Evolutionary conservation across 2,113 vertebrate genomes (phyloP), one percentile per base, ranked within the genome.

Genomic region (Diadophis punctatus): DNA sequence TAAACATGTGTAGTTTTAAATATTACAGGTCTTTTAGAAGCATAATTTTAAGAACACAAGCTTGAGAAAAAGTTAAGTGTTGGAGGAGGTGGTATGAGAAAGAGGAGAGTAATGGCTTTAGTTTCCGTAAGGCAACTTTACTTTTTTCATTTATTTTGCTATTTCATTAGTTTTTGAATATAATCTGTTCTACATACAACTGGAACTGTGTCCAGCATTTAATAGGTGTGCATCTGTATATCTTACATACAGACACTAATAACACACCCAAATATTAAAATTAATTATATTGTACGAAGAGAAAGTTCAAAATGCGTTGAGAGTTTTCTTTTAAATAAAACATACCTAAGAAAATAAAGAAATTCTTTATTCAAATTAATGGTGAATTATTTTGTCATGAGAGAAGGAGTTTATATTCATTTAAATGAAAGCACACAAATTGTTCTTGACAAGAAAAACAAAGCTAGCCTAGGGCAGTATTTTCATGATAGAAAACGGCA

Each of bases 381-480:
- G 91, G 96, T 96, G 97, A 97, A 97, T 97, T 98, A 96, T 97
- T 98, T 97, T 97, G 97, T 97, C 97, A 97, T 95, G 98, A 98
- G 97, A 97, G 97, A 97, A 97, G 94, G 96, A 96, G 97, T 97
- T 98, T 97, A 97, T 97, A 97, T 97, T 97, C 97, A 98, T 98
- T 98, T 98, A 97, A 97, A 96, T 97, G 97, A 97, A 97, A 97
- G 96, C 97, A 97, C 96, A 98, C 97, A 98, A 98, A 98, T 98
- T 98, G 97, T 97, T 97, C 97, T 95, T 97, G 97, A 98, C 97
- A 97, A 98, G 97, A 97, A 98, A 98, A 98, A 98, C 97, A 98
- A 97, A 98, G 97, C 93, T 97, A 96, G 97, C 98, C 98, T 95
- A 95, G 97, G 97, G 98, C 97, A 94, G 95, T 98, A 97, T 98